These are phyloP conservation scores for Pasiphila rectangulata DNA, from an alignment of 2,888 invertebrate genomes.

Conservation along the genomic window DNA sequence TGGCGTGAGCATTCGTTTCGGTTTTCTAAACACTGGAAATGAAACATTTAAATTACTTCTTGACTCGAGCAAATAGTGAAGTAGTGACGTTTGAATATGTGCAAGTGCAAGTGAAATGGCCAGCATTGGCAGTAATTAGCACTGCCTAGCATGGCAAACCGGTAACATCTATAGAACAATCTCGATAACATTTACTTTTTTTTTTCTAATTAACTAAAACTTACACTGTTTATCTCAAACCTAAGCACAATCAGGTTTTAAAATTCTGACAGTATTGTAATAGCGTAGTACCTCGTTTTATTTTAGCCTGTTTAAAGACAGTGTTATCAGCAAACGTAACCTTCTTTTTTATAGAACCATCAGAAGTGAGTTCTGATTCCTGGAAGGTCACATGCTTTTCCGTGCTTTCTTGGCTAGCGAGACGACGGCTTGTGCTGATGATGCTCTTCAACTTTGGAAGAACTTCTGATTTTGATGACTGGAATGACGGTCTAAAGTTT, in stretches of 20 bases:
- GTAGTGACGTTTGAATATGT: too few relatives aligned
- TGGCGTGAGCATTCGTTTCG: constrained; percentile 72
- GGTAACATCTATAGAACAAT: too few relatives aligned
- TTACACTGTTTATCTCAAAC: too few relatives aligned
- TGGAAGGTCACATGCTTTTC: constrained; percentile 69
- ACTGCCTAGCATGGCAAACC: too few relatives aligned
- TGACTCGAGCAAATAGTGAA: too few relatives aligned
- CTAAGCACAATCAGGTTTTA: too few relatives aligned
- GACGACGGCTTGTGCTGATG: constrained; percentile 54
- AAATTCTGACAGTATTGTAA: not conserved
- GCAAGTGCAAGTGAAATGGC: not conserved
- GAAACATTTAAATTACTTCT: constrained; percentile 17
- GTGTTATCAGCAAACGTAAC: constrained; percentile 73
- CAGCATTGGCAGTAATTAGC: too few relatives aligned
- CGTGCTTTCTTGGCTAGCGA: constrained; percentile 66
- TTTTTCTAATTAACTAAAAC: too few relatives aligned
- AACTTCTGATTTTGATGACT: constrained; percentile 57
- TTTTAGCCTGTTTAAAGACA: constrained; percentile 55
- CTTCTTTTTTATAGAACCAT: constrained; percentile 58
- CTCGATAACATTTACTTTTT: too few relatives aligned
- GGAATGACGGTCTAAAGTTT: constrained; percentile 27
- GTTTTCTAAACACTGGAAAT: constrained; percentile 65
- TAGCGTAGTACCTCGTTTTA: constrained; percentile 58
- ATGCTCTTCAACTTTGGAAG: constrained; percentile 68
- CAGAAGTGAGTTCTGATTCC: constrained; percentile 52